Base-by-base conservation (phyloP, 2,888 invertebrate species). In the Lydus trimaculatus region DNA sequence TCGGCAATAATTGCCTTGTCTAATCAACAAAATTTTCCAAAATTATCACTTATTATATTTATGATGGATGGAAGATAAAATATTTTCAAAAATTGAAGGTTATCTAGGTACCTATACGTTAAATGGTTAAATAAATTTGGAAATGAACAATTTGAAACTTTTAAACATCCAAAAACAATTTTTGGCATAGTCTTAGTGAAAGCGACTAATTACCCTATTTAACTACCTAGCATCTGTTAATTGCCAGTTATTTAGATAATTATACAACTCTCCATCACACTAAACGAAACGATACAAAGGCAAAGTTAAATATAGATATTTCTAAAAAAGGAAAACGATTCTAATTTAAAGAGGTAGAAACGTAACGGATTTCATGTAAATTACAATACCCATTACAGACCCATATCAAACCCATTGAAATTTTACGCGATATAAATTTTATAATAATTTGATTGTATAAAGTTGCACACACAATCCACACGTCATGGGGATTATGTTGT, bases 101-200 rank as follows among this genome's bases (percentile, higher is more conserved):
- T 25, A 56, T 48, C 48, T 9, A 9, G 9, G 0, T 20, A 48
- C 20, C 20, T 9, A 9, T 11, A 15, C 3, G 6, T 7, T 7
- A 8, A 43, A 43, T 17, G 6, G 17, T 48, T 23, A 5, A 20
- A 20, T 48, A 9, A 9, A 9, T 48, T 9, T 20, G 0, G 9
- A 20, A 43, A 52, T 20, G 8, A 15, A n/a, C n/a, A n/a, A 23
- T 31, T 58, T 23, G 2, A 28, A 65, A 48, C 11, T 48, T 23
- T 25, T 48, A 48, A 60, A 65, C 39, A 39, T 36, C 33, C 58
- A 58, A n/a, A 61, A 65, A 28, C 28, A 28, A 28, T 28, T 64
- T 65, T 63, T 67, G 56, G 65, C 66, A 68, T 71, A 68, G 36
- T 69, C 62, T 62, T 23, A 71, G 71, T 69, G 71, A 71, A 71